Percentiles rank a stretch among this genome's conserved stretches.
Conservation (phyloP, 2,797 vertebrate species). For the Malacoctenus gilli region DNA sequence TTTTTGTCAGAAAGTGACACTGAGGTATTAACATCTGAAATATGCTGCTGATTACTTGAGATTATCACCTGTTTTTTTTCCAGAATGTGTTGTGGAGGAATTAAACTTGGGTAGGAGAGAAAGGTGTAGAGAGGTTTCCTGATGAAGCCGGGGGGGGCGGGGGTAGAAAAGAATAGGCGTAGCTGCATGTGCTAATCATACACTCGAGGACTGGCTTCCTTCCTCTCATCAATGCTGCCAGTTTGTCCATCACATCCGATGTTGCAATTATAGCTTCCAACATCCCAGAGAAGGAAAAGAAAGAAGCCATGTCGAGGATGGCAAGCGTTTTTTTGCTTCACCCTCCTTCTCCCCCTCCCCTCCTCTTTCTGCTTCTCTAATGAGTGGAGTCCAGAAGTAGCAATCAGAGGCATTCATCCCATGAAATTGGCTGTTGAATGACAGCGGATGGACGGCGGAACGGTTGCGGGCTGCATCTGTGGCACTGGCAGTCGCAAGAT, state of each 20-base stretch:
- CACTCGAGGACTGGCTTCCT: slow-evolving; percentile 53
- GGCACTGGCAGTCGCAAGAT: slow-evolving; percentile 39
- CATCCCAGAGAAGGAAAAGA: not conserved
- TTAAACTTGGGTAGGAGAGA: too few species aligned
- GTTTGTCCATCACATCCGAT: slow-evolving; percentile 36
- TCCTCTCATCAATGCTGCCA: slow-evolving; percentile 21
- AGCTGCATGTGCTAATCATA: slow-evolving; percentile 32
- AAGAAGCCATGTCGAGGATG: not conserved
- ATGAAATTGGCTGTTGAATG: slow-evolving; percentile 53
- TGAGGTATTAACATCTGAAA: too few species aligned
- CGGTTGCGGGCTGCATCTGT: slow-evolving; percentile 47
- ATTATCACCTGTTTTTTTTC: too few species aligned
- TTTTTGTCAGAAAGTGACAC: too few species aligned
- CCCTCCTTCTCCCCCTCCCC: slow-evolving; percentile 22
- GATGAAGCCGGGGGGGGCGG: too few species aligned
- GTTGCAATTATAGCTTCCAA: slow-evolving; percentile 48
- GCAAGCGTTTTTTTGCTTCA: slow-evolving; percentile 19
- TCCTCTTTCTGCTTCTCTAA: slow-evolving; percentile 45
- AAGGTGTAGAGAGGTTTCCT: not conserved
- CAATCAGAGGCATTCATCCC: slow-evolving; percentile 67
- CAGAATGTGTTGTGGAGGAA: too few species aligned
- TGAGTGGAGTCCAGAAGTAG: slow-evolving; percentile 60
- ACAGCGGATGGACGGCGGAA: slow-evolving; percentile 29
- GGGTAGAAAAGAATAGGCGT: not conserved
- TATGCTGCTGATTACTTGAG: too few species aligned